These are phyloP conservation scores for Bergia sp. DNA, from an alignment of 92 coral and sea anemone genomes.

Conservation along the genomic window DNA sequence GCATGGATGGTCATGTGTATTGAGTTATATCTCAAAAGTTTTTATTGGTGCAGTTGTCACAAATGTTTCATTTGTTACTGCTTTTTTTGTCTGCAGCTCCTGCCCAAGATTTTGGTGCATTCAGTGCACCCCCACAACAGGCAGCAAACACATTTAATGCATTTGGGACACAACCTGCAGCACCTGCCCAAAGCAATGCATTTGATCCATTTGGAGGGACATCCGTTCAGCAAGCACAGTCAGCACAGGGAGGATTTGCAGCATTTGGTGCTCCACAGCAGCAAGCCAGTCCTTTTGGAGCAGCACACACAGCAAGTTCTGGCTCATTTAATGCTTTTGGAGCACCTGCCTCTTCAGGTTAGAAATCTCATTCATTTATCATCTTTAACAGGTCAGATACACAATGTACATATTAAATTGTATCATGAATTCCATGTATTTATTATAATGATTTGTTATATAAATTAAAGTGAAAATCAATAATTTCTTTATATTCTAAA, in stretches of 20 bases:
- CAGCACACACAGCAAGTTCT: slow-evolving; percentile 53
- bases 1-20: too few relatives aligned
- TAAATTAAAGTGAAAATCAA: too few relatives aligned
- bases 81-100: slow-evolving; percentile 47
- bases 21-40: too few relatives aligned
- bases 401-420: too few relatives aligned
- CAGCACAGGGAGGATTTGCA: slow-evolving; percentile 82
- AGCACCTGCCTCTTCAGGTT: slow-evolving; percentile 71
- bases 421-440: too few relatives aligned
- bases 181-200: slow-evolving; percentile 28
- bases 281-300: slow-evolving; percentile 36
- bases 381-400: too few relatives aligned
- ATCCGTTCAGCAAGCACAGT: slow-evolving; percentile 70
- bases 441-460: too few relatives aligned
- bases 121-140: slow-evolving; percentile 62
- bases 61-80: background rate
- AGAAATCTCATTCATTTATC: background rate
- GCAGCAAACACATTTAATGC: slow-evolving; percentile 36
- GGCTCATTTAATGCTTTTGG: slow-evolving; percentile 86
- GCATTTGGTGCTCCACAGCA: slow-evolving; percentile 82
- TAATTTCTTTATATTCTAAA: too few relatives aligned
- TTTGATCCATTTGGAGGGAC: slow-evolving; percentile 87
- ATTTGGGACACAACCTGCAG: slow-evolving; percentile 44
- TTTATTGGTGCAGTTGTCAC: background rate
- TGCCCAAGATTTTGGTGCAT: slow-evolving; percentile 67